A percentile compares a stretch with the other conserved stretches of the same genome.
phyloP scores from a whole-genome alignment of 2,797 vertebrate species.

The Micromesistius poutassou region DNA sequence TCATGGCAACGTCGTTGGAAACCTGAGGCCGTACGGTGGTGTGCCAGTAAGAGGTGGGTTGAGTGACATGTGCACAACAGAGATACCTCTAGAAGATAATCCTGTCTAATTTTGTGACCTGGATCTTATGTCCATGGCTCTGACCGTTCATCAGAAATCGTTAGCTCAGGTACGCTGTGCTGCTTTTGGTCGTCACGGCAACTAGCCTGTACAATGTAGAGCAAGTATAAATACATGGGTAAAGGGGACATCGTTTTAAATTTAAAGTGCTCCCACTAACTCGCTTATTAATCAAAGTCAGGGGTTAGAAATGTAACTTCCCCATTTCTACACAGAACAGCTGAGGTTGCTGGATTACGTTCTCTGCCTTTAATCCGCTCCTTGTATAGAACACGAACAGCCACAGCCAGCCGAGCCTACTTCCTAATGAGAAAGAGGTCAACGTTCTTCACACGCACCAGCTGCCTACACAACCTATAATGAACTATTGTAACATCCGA shows the following conservation, averaged over 20 bases:
- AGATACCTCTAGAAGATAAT: neutral
- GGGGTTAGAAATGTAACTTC: neutral
- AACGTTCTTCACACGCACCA: neutral
- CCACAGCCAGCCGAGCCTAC: neutral
- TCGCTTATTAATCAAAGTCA: neutral
- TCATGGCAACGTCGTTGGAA: conserved; percentile 9
- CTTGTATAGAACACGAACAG: neutral
- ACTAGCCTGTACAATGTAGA: too few relatives aligned
- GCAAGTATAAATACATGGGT: too few relatives aligned
- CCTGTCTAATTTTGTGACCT: neutral
- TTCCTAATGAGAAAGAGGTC: conserved; percentile 1
- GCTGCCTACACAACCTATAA: neutral
- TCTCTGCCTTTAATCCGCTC: conserved; percentile 20
- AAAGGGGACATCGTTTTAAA: neutral
- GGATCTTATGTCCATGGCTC: neutral
- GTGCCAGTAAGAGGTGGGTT: neutral
- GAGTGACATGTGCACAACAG: neutral
- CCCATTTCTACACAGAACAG: conserved; percentile 2
- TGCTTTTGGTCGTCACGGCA: too few relatives aligned
- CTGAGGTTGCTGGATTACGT: conserved; percentile 19
- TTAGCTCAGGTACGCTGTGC: too few relatives aligned
- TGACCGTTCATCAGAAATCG: too few relatives aligned
- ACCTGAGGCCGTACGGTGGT: neutral
- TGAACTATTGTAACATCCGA: neutral
- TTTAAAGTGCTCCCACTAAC: neutral